Base-by-base conservation (phyloP, 2,888 invertebrate genomes). In the Emmelina monodactyla region DNA sequence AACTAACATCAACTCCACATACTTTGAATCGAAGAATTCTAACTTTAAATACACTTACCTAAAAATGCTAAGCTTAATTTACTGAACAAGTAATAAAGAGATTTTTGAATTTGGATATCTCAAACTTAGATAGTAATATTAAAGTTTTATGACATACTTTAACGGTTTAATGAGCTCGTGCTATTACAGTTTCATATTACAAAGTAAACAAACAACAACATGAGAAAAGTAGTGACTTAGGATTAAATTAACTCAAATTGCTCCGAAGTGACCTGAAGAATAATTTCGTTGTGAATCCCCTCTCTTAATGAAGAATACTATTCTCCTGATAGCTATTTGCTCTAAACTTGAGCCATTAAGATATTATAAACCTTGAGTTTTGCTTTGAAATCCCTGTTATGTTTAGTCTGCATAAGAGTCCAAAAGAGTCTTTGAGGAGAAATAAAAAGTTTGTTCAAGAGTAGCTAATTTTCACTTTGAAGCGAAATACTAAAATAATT, bases 211-310 rank as follows among this genome's bases (percentile, higher is more conserved):
- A 38, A 48, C 53, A 57, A 64, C 56, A 56, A 67, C 62, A 64
- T 65, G 63, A 60, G 55, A 59, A 56, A 62, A 58, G 57, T 55
- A 51, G 55, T 48, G 68, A 71, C 64, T 73, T 69, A 46, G 60
- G 60, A 71, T 73, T 73, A 72, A 76, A 73, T 73, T 75, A 70
- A 63, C 66, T 69, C 61, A 69, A 75, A 72, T 66, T 66, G 70
- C 61, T 61, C 72, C 69, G 49, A 70, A 73, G 76, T 75, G 76
- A 76, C 78, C 76, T 57, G 51, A 73, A 73, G 75, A 72, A 75
- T 76, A 72, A 75, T 73, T 72, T 67, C 72, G 58, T 56, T 49
- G 59, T 53, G 67, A 62, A 56, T 64, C 62, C 61, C 63, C 52
- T 55, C 53, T 50, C 47, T 56, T 78, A 78, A 78, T 76, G 75